phyloP scores from a whole-genome alignment of 2,797 vertebrate genomes.

The Anguilla anguilla region DNA sequence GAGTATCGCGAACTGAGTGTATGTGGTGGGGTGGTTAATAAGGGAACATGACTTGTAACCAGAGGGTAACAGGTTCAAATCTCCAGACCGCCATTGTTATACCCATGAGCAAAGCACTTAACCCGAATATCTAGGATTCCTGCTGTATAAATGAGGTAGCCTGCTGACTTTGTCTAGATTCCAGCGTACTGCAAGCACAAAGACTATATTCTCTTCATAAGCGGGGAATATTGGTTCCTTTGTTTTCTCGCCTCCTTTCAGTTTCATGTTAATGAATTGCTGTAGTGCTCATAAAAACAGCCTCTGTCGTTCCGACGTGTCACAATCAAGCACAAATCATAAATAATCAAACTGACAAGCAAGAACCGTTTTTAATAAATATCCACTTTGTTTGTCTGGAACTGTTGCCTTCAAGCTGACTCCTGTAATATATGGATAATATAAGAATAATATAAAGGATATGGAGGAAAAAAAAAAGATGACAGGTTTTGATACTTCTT shows the following conservation, averaged over 20 bases:
- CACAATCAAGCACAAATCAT: background rate
- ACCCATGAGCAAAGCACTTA: background rate
- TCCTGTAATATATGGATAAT: background rate
- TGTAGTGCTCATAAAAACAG: background rate
- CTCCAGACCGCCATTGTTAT: background rate
- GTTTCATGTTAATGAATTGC: background rate
- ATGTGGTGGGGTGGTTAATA: background rate
- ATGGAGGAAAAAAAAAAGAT: background rate
- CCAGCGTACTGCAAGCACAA: background rate
- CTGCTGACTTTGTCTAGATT: background rate
- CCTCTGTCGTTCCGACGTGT: background rate
- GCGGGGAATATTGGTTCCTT: background rate
- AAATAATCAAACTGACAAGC: background rate
- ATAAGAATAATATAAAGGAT: background rate
- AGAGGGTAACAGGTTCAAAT: conserved; percentile 2
- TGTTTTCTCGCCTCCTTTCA: background rate
- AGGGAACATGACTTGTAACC: background rate
- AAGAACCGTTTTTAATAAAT: background rate
- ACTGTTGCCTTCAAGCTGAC: background rate
- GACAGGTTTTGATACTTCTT: background rate
- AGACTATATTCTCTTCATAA: background rate
- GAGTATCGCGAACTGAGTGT: background rate
- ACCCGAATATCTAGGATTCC: background rate
- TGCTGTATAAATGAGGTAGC: background rate
- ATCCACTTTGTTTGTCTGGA: background rate